A percentile compares a stretch with the other conserved stretches of the same genome.
phyloP scores from a whole-genome alignment of 2,888 invertebrate species.

The Prenolepis imparis region DNA sequence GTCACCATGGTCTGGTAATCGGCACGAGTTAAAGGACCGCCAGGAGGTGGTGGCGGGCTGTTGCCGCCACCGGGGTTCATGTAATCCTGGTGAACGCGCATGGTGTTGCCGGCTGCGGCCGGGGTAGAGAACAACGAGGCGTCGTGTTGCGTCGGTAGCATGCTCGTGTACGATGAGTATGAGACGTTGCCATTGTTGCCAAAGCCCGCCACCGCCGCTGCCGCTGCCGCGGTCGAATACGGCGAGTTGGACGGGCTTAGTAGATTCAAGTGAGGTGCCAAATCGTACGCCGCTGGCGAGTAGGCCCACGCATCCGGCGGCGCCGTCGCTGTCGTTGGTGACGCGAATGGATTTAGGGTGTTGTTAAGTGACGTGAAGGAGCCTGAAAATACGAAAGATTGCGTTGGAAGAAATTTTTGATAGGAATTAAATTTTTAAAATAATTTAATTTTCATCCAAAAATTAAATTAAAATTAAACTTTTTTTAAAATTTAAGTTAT shows the following conservation, averaged over 20 bases:
- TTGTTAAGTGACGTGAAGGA: slow-evolving; percentile 88
- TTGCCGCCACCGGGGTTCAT: slow-evolving; percentile 89
- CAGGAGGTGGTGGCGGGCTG: slow-evolving; percentile 86
- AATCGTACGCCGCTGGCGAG: slow-evolving; percentile 92
- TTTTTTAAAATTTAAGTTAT: no score
- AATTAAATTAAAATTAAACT: no score
- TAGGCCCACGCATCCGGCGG: slow-evolving; percentile 94
- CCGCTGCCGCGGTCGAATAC: slow-evolving; percentile 87
- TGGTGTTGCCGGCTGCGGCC: slow-evolving; percentile 82
- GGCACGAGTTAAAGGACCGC: slow-evolving; percentile 85
- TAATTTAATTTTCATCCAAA: no score
- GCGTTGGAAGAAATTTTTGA: background rate
- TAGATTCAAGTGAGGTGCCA: slow-evolving; percentile 92
- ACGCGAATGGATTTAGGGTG: slow-evolving; percentile 89
- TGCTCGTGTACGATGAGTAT: slow-evolving; percentile 85
- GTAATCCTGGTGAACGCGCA: slow-evolving; percentile 90
- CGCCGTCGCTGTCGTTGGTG: slow-evolving; percentile 86
- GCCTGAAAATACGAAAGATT: slow-evolving; percentile 58
- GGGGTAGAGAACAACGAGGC: slow-evolving; percentile 90
- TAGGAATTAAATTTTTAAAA: no score
- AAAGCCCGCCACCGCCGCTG: slow-evolving; percentile 69
- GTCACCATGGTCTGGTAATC: slow-evolving; percentile 84
- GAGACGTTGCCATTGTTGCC: slow-evolving; percentile 83
- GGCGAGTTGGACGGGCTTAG: slow-evolving; percentile 90
- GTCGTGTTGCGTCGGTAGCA: slow-evolving; percentile 90